These are phyloP conservation scores for Leptinotarsa undecemlineata DNA, from an alignment of 1,140 invertebrate species.

Conservation along the genomic window DNA sequence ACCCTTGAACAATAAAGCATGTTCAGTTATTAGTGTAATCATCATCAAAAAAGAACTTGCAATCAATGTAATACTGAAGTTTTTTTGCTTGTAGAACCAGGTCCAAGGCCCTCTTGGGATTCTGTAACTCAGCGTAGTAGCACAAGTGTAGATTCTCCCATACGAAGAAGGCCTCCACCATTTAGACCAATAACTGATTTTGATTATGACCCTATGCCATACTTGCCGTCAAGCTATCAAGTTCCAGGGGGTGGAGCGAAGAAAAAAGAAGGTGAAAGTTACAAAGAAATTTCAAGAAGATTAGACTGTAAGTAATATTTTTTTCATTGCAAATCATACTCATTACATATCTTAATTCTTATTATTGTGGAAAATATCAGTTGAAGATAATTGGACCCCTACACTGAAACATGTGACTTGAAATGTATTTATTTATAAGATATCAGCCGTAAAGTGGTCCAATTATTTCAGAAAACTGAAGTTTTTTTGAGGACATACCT, in stretches of 20 bases:
- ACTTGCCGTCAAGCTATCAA: slow-evolving; percentile 36
- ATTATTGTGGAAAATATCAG: slow-evolving; percentile 12
- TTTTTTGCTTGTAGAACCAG: slow-evolving; percentile 30
- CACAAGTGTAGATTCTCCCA: slow-evolving; percentile 19
- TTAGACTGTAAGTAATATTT: slow-evolving; percentile 48
- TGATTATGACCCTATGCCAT: slow-evolving; percentile 40
- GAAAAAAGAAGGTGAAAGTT: slow-evolving; percentile 49
- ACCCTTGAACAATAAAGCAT: too few relatives aligned
- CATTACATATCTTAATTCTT: not conserved
- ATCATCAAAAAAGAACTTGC: too few relatives aligned
- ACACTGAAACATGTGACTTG: not conserved
- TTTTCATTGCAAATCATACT: not conserved
- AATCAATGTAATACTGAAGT: not conserved
- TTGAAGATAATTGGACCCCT: not conserved
- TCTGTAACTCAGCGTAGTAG: slow-evolving; percentile 36
- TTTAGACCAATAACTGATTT: slow-evolving; percentile 35
- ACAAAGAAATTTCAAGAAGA: slow-evolving; percentile 52
- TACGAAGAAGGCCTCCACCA: slow-evolving; percentile 30
- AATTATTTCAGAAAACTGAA: too few relatives aligned
- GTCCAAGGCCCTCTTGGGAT: slow-evolving; percentile 43
- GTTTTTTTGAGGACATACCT: too few relatives aligned
- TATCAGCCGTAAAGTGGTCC: too few relatives aligned
- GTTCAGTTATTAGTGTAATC: too few relatives aligned
- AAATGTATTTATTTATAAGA: too few relatives aligned
- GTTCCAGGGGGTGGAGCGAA: slow-evolving; percentile 36